A percentile compares a stretch with the other conserved stretches of the same genome.
These are phyloP conservation scores for Stomorhina lunata DNA, from an alignment of 2,888 invertebrate species.

Conservation along the genomic window DNA sequence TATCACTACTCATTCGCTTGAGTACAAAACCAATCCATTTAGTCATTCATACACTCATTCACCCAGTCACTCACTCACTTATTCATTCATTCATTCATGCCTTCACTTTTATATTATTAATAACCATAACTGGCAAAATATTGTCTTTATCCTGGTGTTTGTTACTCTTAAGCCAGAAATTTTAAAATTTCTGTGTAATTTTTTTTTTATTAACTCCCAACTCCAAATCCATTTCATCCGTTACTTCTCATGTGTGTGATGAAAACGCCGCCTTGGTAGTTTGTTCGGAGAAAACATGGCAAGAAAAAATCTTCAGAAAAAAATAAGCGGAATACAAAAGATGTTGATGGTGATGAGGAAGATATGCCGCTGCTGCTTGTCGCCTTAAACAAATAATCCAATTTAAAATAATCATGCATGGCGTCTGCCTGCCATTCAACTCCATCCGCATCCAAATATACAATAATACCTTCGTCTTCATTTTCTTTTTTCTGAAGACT, in stretches of 20 bases:
- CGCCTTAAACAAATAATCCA: slow-evolving; percentile 68
- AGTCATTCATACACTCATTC: slow-evolving; percentile 8
- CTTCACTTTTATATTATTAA: slow-evolving; percentile 32
- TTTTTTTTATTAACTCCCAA: slow-evolving; percentile 28
- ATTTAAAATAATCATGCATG: slow-evolving; percentile 68
- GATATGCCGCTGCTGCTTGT: slow-evolving; percentile 58
- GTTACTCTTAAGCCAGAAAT: not conserved
- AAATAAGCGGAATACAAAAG: slow-evolving; percentile 21
- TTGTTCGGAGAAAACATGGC: not conserved
- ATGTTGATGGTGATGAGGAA: slow-evolving; percentile 45
- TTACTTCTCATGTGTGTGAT: slow-evolving; percentile 11
- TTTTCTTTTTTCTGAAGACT: not conserved
- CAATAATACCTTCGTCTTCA: slow-evolving; percentile 14
- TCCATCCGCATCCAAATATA: slow-evolving; percentile 2
- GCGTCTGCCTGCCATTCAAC: slow-evolving; percentile 60
- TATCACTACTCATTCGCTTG: slow-evolving; percentile 7
- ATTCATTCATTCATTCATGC: slow-evolving; percentile 33
- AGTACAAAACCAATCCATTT: slow-evolving; percentile 11
- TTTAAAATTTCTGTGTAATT: not conserved
- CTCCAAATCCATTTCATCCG: slow-evolving; percentile 37
- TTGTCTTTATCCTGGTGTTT: slow-evolving; percentile 15
- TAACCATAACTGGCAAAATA: slow-evolving; percentile 60
- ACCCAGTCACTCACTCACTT: slow-evolving; percentile 2
- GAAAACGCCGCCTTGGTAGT: slow-evolving; percentile 36
- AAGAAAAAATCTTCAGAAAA: not conserved